Conservation (phyloP, 2,797 vertebrate genomes). For the Gobionotothen gibberifrons region DNA sequence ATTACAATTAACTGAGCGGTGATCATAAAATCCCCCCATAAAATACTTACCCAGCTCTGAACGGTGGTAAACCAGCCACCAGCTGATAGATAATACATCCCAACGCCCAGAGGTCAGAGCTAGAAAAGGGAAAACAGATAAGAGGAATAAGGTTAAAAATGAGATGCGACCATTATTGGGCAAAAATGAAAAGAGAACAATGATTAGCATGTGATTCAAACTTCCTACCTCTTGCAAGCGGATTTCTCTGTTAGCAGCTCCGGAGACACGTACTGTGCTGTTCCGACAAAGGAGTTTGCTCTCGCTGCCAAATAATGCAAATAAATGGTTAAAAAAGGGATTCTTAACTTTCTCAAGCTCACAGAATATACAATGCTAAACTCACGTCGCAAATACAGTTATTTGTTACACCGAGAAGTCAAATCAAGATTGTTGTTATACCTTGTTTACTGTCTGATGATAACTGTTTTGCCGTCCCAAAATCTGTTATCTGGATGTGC, state of each 20-base stretch:
- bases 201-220: slow-evolving; percentile 1
- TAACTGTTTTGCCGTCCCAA: slow-evolving; percentile 97
- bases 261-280: slow-evolving; percentile 98
- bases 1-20: slow-evolving; percentile 11
- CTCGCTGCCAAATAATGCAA: slow-evolving; percentile 84
- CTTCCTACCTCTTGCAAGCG: slow-evolving; percentile 94
- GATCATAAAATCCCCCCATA: background rate
- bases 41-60: slow-evolving; percentile 95
- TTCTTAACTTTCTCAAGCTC: background rate
- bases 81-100: slow-evolving; percentile 99
- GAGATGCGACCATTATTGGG: background rate
- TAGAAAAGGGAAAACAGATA: slow-evolving; percentile 61
- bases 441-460: slow-evolving; percentile 98
- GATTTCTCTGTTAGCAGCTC: slow-evolving; percentile 99
- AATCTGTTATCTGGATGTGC: slow-evolving; percentile 99
- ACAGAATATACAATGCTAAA: background rate
- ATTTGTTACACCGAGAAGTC: background rate
- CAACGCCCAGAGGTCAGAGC: slow-evolving; percentile 98
- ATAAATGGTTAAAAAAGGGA: slow-evolving; percentile 17
- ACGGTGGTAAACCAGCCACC: slow-evolving; percentile 97
- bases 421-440: slow-evolving; percentile 47
- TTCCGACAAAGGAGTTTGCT: slow-evolving; percentile 99
- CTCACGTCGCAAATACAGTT: background rate
- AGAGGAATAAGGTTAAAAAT: slow-evolving; percentile 1
- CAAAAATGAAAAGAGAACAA: slow-evolving; percentile 6